Evolutionary conservation across 2,888 invertebrate genomes (phyloP), one percentile per base, ranked within the genome.

Genomic region (Limenitis arthemis): DNA sequence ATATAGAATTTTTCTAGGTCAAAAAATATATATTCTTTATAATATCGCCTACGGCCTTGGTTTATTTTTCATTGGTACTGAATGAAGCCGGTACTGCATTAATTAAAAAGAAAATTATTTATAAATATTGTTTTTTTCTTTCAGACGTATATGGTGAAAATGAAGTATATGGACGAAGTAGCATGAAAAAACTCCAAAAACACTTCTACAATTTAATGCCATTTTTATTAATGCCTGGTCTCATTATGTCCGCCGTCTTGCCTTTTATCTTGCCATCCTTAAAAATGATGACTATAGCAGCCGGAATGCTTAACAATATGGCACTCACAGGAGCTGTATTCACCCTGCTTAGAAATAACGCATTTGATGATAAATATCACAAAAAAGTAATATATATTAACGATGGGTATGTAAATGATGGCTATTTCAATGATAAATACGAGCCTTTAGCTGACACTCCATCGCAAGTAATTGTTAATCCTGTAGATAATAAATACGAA

Each of bases 221-320:
- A 1, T 79, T 88, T 32, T 63, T 91, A 47, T 65, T 91, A 20
- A 69, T 91, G 56, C 92, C 92, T 0, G 90, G 90, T 0, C 81
- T 92, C 4, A 67, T 91, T 0, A 84, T 92, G 83, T 89, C 91
- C 1, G 91, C 91, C 8, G 75, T 92, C 43, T 70, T 92, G 65
- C 92, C 92, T 0, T 92, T 92, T 70, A 70, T 91, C 12, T 70
- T 93, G 64, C 92, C 92, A 0, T 89, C 89, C 0, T 67, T 93
- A 11, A 91, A 91, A 68, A 87, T 92, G 86, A 88, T 89, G 69
- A 89, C 90, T 0, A 75, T 91, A 32, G 81, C 86, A 43, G 88
- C 89, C 1, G 87, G 87, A 0, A 81, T 91, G 70, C 74, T 92
- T 43, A 92, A 92, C 70, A 90, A 91, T 61, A 89, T 91, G 81